These are phyloP conservation scores for Diarsia rubi DNA, from an alignment of 2,888 invertebrate species.

Conservation along the genomic window DNA sequence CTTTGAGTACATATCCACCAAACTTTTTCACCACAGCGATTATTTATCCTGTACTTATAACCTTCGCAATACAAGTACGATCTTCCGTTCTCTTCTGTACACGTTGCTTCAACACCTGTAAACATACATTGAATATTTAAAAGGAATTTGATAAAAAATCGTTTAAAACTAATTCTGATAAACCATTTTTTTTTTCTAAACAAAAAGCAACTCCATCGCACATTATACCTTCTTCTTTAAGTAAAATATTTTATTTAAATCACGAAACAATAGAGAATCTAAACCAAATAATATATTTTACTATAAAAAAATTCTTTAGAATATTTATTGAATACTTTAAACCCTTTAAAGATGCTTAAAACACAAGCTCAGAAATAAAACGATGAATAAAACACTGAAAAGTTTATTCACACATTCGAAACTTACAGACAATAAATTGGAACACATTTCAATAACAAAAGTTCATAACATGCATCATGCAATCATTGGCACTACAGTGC, in stretches of 20 bases:
- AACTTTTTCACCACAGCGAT: conserved; percentile 38
- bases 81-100: conserved; percentile 43
- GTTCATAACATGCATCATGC: conserved; percentile 15
- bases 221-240: not conserved
- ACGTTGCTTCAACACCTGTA: conserved; percentile 34
- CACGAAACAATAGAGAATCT: no score
- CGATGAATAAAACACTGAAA: conserved; percentile 4
- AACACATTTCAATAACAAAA: conserved; percentile 24
- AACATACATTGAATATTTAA: conserved; percentile 7
- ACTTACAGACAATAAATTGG: conserved; percentile 39
- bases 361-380: not conserved
- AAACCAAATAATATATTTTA: no score
- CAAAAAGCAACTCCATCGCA: not conserved
- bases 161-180: no score
- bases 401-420: conserved; percentile 38
- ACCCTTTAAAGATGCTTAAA: not conserved
- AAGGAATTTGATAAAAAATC: not conserved
- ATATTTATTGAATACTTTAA: not conserved
- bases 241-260: not conserved
- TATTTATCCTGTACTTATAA: conserved; percentile 50
- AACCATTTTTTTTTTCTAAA: not conserved
- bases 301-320: not conserved
- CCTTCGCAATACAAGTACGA: conserved; percentile 50
- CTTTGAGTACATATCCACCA: conserved; percentile 57
- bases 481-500: conserved; percentile 10